These are phyloP conservation scores for Drosophila anomelani DNA, from an alignment of 2,888 invertebrate species.

Conservation along the genomic window DNA sequence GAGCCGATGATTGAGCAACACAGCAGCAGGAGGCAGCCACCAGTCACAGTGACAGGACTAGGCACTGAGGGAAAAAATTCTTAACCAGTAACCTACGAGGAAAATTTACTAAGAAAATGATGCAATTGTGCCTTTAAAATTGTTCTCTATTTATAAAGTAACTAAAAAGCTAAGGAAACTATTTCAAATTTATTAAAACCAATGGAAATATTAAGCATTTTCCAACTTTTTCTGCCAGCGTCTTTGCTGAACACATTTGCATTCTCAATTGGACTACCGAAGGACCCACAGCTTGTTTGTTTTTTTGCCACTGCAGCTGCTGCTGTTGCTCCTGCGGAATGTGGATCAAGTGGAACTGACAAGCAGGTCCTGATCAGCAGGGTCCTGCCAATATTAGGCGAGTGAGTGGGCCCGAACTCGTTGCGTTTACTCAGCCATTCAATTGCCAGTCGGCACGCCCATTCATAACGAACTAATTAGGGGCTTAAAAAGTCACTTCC, in stretches of 20 bases:
- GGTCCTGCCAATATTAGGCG: constrained; percentile 12
- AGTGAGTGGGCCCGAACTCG: constrained; percentile 3
- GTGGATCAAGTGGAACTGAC: constrained; percentile 45
- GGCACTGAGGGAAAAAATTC: neutral
- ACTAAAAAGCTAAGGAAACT: neutral
- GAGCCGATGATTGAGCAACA: constrained; percentile 43
- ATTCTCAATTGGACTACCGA: constrained; percentile 75
- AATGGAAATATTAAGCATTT: neutral
- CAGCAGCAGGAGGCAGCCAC: constrained; percentile 11
- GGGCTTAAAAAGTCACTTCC: constrained; percentile 53
- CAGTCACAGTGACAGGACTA: neutral
- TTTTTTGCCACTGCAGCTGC: constrained; percentile 28
- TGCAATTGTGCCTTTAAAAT: neutral
- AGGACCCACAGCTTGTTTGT: constrained; percentile 46
- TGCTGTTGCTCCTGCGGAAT: constrained; percentile 13
- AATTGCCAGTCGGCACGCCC: constrained; percentile 45
- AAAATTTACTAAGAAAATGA: neutral
- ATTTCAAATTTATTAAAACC: neutral
- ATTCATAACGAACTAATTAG: constrained; percentile 73
- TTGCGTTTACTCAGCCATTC: constrained; percentile 28
- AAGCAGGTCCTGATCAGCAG: constrained; percentile 36
- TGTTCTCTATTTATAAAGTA: neutral
- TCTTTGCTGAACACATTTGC: constrained; percentile 59
- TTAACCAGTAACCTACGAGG: accelerated
- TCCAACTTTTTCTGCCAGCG: neutral